phyloP scores from a whole-genome alignment of 2,888 invertebrate genomes.

The Cephus runcator region DNA sequence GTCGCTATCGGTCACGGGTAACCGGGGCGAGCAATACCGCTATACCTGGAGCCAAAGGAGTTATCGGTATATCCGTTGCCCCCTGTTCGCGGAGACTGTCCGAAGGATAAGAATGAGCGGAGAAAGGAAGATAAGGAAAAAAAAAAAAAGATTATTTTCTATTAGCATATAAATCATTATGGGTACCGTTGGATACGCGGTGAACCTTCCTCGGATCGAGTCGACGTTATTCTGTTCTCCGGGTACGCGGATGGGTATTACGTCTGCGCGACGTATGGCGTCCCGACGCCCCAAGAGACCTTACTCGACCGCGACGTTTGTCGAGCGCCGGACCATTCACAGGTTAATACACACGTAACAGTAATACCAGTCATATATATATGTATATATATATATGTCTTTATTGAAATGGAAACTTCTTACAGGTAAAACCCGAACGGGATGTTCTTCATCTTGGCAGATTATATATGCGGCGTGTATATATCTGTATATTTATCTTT shows the following conservation, averaged over 20 bases:
- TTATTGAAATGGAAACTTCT: neutral
- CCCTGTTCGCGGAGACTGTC: neutral
- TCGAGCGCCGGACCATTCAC: neutral
- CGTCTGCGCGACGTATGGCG: slow-evolving; percentile 52
- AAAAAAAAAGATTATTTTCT: neutral
- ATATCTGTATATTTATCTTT: neutral
- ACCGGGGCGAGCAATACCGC: neutral
- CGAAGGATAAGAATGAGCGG: neutral
- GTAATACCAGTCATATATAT: neutral
- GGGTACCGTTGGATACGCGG: neutral
- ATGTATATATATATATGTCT: neutral
- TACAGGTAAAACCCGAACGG: neutral
- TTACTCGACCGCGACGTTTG: neutral
- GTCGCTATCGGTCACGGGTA: neutral
- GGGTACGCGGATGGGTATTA: slow-evolving; percentile 57
- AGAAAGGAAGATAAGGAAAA: neutral
- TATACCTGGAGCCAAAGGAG: neutral
- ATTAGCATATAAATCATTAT: neutral
- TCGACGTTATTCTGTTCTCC: slow-evolving; percentile 50
- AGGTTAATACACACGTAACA: neutral
- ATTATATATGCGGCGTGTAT: neutral
- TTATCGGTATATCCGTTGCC: neutral
- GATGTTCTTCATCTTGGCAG: neutral
- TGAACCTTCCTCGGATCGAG: neutral
- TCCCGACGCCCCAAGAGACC: slow-evolving; percentile 27